Evolutionary conservation across 2,113 vertebrate genomes (phyloP), one percentile per base, ranked within the genome.

Genomic region (Pterocles orientalis): DNA sequence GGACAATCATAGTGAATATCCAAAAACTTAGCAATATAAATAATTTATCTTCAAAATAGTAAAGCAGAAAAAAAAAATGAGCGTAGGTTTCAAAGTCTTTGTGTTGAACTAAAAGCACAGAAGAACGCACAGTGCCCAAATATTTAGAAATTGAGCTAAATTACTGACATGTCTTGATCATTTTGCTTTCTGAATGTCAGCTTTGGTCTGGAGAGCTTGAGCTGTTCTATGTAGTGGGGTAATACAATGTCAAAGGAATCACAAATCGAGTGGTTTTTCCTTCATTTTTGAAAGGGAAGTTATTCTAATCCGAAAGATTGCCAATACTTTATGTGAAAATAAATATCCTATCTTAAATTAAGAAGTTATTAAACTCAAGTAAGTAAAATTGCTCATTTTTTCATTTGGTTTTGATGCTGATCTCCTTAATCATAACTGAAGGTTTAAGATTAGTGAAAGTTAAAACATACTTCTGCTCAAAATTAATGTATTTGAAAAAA

Each of bases 401-500:
- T 95, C 41, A 45, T 92, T 96, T 93, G n/a, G 12, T 91, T 95
- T 68, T 95, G 69, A 72, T 89, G 54, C 58, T 79, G 65, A 88
- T 91, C 58, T 94, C 89, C 47, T 96, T 96, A 96, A 91, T 92
- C 83, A 65, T 86, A 81, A 34, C 73, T 66, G 68, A 95, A 96
- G 94, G 62, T 29, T 94, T 71, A 73, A 93, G 66, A 77, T 68
- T 92, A 73, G 62, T 81, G 60, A 90, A 82, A 91, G 33, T 68
- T 94, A 82, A 97, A 95, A 89, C 61, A 93, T 79, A 29, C 24
- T 91, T 86, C 60, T 90, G 33, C 66, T 83, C 19, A 78, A 83
- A 95, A 92, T 54, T 17, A 82, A 91, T 0, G 2, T 51, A 79
- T 92, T 53, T 94, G 78, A 60, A 93, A 95, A 93, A 82, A 5